These are phyloP conservation scores for Leptinotarsa peninsularis DNA, from an alignment of 2,888 invertebrate genomes.

Conservation along the genomic window DNA sequence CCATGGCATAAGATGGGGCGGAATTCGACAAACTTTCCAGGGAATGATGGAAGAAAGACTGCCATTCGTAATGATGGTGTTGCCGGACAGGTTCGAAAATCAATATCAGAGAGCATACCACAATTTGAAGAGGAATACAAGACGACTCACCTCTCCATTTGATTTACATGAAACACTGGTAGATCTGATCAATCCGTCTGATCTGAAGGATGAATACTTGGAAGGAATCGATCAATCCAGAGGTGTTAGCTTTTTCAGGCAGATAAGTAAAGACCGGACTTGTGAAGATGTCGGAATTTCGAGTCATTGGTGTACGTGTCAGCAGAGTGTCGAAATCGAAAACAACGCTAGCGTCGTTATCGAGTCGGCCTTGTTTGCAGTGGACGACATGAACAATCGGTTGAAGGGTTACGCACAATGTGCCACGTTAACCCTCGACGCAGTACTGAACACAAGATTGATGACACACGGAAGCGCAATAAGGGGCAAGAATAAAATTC, in stretches of 20 bases:
- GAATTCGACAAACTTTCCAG: constrained; percentile 85
- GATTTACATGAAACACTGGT: constrained; percentile 85
- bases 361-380: constrained; percentile 72
- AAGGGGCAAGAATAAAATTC: constrained; percentile 60
- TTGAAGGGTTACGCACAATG: constrained; percentile 75
- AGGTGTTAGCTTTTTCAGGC: constrained; percentile 77
- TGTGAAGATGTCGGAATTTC: constrained; percentile 83
- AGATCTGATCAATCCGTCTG: constrained; percentile 72
- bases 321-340: constrained; percentile 72
- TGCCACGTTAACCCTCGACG: constrained; percentile 72
- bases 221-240: not conserved
- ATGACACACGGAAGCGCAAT: constrained; percentile 67
- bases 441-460: constrained; percentile 76
- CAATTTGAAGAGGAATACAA: constrained; percentile 76
- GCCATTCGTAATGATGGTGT: constrained; percentile 80
- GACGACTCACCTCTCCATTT: constrained; percentile 82
- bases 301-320: constrained; percentile 91
- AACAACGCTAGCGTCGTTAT: constrained; percentile 69
- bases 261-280: constrained; percentile 78
- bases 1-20: constrained; percentile 90
- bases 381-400: constrained; percentile 75
- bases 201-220: constrained; percentile 52
- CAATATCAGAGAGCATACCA: constrained; percentile 73
- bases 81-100: constrained; percentile 79
- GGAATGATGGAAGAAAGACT: constrained; percentile 89